phyloP scores from a whole-genome alignment of 2,113 vertebrate genomes.

The Eclectus roratus region DNA sequence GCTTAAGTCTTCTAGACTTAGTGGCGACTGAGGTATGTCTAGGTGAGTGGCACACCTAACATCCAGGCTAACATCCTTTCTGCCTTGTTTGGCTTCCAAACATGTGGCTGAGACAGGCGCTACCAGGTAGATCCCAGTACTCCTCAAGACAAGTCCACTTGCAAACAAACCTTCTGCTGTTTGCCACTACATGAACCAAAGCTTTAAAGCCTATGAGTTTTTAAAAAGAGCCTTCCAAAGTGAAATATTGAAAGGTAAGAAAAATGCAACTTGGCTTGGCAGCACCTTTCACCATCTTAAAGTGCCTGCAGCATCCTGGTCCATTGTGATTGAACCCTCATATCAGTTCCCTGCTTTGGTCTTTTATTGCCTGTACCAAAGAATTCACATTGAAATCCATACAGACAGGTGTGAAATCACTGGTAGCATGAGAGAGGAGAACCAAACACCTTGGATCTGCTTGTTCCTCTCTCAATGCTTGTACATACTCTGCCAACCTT shows the following conservation, averaged over 20 bases:
- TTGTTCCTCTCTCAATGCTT: background rate
- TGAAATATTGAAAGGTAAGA: background rate
- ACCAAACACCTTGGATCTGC: background rate
- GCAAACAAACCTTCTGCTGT: background rate
- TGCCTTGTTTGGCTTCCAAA: background rate
- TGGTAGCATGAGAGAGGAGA: background rate
- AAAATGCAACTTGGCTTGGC: background rate
- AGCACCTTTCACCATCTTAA: background rate
- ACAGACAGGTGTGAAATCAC: background rate
- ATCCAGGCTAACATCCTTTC: background rate
- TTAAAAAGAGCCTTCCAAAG: background rate
- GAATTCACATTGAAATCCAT: background rate
- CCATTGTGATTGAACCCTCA: rapidly evolving
- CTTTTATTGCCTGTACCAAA: background rate
- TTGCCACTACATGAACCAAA: background rate
- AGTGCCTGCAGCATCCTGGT: background rate
- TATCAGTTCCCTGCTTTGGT: background rate
- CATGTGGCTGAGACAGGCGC: background rate
- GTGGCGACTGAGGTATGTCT: background rate
- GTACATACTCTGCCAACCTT: background rate
- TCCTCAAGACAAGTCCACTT: background rate
- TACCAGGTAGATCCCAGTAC: background rate
- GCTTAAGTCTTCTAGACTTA: background rate
- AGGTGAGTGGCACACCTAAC: background rate
- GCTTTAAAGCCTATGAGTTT: background rate